Evolutionary conservation across 2,888 invertebrate species (phyloP).

Genomic region (Smittia aterrima): DNA sequence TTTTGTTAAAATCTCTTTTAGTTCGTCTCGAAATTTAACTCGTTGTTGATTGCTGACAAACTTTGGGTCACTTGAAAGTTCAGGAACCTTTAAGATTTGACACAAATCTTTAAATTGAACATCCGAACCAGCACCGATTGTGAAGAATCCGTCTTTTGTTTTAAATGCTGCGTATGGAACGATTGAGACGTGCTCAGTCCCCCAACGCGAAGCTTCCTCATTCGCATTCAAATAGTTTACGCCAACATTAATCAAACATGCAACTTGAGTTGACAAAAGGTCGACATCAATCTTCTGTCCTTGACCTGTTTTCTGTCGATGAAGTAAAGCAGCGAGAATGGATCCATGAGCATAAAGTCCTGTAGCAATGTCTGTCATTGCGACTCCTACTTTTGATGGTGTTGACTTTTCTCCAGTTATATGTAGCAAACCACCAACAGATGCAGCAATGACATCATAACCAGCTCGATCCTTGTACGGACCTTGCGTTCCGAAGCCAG

Average conservation of each 20-base stretch:
- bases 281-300: constrained; percentile 95
- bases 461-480: constrained; percentile 87
- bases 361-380: constrained; percentile 88
- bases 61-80: constrained; percentile 62
- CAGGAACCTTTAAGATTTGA: constrained; percentile 59
- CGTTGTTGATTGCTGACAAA: constrained; percentile 72
- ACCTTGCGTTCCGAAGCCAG: constrained; percentile 86
- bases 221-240: constrained; percentile 87
- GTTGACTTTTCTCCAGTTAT: constrained; percentile 83
- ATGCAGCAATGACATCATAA: constrained; percentile 93
- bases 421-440: constrained; percentile 84
- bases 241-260: constrained; percentile 83
- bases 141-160: constrained; percentile 78
- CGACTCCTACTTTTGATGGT: constrained; percentile 89
- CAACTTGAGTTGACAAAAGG: constrained; percentile 88
- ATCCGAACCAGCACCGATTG: constrained; percentile 86
- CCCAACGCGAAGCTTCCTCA: constrained; percentile 74
- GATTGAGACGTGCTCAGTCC: constrained; percentile 91
- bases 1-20: constrained; percentile 63
- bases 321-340: constrained; percentile 83
- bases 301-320: constrained; percentile 69
- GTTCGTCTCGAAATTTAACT: constrained; percentile 70
- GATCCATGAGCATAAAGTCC: constrained; percentile 94
- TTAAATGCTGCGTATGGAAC: constrained; percentile 92
- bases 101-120: constrained; percentile 75